Percentiles rank a stretch among this genome's conserved stretches.
phyloP scores from a whole-genome alignment of 2,797 vertebrate species.

The Schizopygopsis pylzovi region DNA sequence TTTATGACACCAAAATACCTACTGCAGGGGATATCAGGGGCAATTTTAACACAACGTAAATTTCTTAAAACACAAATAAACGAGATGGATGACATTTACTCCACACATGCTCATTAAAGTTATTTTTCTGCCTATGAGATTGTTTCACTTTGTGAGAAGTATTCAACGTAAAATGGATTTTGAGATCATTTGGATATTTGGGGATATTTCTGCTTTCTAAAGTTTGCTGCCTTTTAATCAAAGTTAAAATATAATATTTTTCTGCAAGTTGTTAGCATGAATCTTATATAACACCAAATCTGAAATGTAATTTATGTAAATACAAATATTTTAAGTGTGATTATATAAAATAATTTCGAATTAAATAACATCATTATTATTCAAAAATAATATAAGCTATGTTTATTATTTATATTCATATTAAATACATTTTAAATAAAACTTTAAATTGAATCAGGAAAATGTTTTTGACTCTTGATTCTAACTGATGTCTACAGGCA shows the following conservation, averaged over 20 bases:
- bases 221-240: not conserved
- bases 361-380: not conserved
- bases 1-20: conserved; percentile 11
- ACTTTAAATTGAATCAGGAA: not conserved
- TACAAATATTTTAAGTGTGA: not conserved
- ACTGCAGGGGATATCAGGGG: not conserved
- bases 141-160: not conserved
- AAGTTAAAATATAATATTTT: not conserved
- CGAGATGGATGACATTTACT: not conserved
- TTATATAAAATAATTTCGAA: not conserved
- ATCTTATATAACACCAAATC: not conserved
- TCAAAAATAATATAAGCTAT: not conserved
- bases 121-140: not conserved
- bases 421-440: not conserved
- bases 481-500: not conserved
- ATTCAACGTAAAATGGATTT: not conserved
- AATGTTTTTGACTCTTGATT: not conserved
- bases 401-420: not conserved
- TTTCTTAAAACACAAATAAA: not conserved
- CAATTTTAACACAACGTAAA: not conserved
- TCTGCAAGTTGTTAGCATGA: not conserved
- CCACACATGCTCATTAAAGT: not conserved
- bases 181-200: not conserved
- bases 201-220: not conserved
- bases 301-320: not conserved